Percentiles rank a stretch among this genome's conserved stretches.
Conservation (phyloP, 53 echinoderm and acorn worm genomes). For the Luidia sarsii region DNA sequence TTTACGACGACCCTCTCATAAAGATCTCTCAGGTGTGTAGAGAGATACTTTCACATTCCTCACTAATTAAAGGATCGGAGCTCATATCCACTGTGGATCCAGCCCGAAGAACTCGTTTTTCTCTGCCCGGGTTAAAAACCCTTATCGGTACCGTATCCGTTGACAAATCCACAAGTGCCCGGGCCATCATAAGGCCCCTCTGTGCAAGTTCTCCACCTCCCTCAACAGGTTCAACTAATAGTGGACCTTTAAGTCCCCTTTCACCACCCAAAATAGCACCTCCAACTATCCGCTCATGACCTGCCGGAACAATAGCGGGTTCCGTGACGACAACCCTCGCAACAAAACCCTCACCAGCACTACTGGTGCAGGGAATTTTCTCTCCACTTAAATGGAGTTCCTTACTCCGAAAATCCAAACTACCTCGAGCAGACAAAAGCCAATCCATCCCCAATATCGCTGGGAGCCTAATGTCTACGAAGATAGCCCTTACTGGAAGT, state of each 20-base stretch:
- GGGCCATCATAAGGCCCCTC: conserved; percentile 33
- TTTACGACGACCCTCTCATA: conserved; percentile 10
- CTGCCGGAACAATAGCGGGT: neutral
- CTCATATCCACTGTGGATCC: conserved; percentile 32
- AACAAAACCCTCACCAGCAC: neutral
- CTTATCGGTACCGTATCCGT: neutral
- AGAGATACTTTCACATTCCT: neutral
- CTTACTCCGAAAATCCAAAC: conserved; percentile 12
- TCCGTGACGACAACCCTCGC: conserved; percentile 7
- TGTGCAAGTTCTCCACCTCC: conserved; percentile 5
- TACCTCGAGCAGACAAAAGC: conserved; percentile 1
- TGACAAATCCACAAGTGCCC: conserved; percentile 1
- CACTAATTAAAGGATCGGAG: neutral
- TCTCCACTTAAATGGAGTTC: conserved; percentile 23
- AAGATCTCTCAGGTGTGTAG: conserved; percentile 48
- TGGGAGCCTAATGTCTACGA: conserved; percentile 43
- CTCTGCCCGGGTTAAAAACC: conserved; percentile 47
- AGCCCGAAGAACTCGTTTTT: neutral
- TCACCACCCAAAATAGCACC: neutral
- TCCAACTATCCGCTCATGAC: conserved; percentile 38
- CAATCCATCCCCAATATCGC: conserved; percentile 53
- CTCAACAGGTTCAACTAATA: neutral
- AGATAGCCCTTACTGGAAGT: conserved; percentile 26
- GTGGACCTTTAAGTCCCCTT: neutral
- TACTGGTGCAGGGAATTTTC: neutral